Conservation (phyloP, 1,140 invertebrate genomes). For the Aradophagus sp. region DNA sequence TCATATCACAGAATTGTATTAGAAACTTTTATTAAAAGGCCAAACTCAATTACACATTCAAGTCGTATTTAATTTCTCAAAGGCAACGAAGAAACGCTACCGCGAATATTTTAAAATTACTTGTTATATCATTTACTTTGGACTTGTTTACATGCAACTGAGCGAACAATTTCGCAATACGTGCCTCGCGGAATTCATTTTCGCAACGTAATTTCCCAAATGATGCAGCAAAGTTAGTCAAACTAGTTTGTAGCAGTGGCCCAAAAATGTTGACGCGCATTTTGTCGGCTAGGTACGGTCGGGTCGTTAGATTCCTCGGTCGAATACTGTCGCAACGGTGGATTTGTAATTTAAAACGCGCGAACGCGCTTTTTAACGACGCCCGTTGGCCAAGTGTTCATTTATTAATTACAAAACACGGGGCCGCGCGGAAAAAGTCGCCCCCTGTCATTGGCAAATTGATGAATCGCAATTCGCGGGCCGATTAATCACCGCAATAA, state of each 20-base stretch:
- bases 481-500: too few species aligned
- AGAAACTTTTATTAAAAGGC: too few species aligned
- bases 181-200: conserved; percentile 22
- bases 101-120: too few species aligned
- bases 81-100: too few species aligned
- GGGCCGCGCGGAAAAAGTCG: too few species aligned
- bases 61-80: too few species aligned
- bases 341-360: conserved; percentile 19
- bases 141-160: conserved; percentile 19
- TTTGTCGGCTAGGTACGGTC: conserved; percentile 12
- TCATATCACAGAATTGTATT: too few species aligned
- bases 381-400: not conserved
- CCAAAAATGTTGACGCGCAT: conserved; percentile 18
- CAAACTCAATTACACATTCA: too few species aligned
- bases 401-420: conserved; percentile 15
- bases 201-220: conserved; percentile 36
- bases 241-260: conserved; percentile 23
- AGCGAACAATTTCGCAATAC: conserved; percentile 12
- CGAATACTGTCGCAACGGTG: conserved; percentile 4
- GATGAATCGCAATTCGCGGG: too few species aligned
- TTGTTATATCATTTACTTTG: conserved; percentile 3
- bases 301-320: conserved; percentile 29
- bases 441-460: too few species aligned
- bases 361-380: conserved; percentile 10
- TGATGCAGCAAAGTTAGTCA: conserved; percentile 38